Evolutionary conservation across 2,797 vertebrate genomes (phyloP).

Genomic region (Strix occidentalis): DNA sequence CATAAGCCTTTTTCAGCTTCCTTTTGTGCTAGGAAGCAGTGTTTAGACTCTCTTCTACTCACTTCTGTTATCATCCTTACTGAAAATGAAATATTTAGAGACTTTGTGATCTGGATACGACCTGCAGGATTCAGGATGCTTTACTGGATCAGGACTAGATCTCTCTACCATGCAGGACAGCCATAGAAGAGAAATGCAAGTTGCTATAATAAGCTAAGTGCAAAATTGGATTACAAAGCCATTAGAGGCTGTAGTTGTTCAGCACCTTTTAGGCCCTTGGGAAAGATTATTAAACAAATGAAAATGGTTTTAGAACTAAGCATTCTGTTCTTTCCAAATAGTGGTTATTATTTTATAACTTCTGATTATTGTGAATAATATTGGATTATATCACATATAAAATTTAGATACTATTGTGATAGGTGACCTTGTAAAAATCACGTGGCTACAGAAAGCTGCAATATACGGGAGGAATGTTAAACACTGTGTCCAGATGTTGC

Average conservation of each 20-base stretch:
- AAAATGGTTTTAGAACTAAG: not conserved
- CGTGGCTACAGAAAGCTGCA: not conserved
- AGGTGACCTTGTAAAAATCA: conserved; percentile 22
- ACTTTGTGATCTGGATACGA: not conserved
- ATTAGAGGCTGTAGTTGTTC: conserved; percentile 12
- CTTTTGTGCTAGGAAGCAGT: not conserved
- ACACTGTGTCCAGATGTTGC: not conserved
- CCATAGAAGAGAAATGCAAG: not conserved
- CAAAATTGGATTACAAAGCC: conserved; percentile 45
- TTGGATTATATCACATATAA: not conserved
- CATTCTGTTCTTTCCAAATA: not conserved
- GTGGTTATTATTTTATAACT: not conserved
- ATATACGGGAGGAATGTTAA: not conserved
- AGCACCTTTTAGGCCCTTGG: conserved; percentile 6
- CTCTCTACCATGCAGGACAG: not conserved
- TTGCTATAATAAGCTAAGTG: conserved; percentile 25
- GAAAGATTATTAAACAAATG: conserved; percentile 19
- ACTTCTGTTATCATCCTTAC: not conserved
- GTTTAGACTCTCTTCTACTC: not conserved
- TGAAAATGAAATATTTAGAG: not conserved
- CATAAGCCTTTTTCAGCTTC: not conserved
- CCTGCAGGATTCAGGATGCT: not conserved
- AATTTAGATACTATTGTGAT: not conserved
- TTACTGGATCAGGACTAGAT: not conserved
- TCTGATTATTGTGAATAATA: not conserved